A percentile compares a stretch with the other conserved stretches of the same genome.
Evolutionary conservation across 2,888 invertebrate genomes (phyloP).

Genomic region (Thymelicus sylvestris): DNA sequence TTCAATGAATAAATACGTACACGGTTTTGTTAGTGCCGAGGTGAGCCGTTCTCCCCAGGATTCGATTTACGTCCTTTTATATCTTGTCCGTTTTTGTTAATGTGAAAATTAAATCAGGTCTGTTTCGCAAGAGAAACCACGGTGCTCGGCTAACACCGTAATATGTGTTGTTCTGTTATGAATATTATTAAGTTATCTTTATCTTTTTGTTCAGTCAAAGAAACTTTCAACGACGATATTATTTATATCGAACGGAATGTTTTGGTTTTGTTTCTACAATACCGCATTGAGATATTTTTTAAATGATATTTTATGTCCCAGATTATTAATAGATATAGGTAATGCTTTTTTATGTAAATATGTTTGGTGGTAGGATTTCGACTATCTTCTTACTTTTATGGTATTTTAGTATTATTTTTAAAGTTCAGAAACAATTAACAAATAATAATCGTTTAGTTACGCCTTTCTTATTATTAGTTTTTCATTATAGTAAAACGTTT

Average conservation of each 20-base stretch:
- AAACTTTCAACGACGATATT: conserved; percentile 13
- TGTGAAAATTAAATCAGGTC: conserved; percentile 76
- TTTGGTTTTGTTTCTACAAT: not conserved
- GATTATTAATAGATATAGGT: too few relatives aligned
- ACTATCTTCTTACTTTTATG: too few relatives aligned
- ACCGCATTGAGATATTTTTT: conserved; percentile 1
- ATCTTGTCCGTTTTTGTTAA: conserved; percentile 80
- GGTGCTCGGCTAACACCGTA: conserved; percentile 25
- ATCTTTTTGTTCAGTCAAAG: conserved; percentile 20
- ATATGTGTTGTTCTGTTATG: conserved; percentile 36
- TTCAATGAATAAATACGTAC: conserved; percentile 70
- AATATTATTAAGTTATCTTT: conserved; percentile 25
- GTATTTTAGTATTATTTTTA: too few relatives aligned
- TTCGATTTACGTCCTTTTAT: conserved; percentile 76
- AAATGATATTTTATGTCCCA: not conserved
- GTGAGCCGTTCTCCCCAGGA: conserved; percentile 69
- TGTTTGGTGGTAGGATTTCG: too few relatives aligned
- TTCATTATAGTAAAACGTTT: too few relatives aligned
- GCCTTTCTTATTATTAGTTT: too few relatives aligned
- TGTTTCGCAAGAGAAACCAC: conserved; percentile 43
- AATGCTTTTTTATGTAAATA: too few relatives aligned
- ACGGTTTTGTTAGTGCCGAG: conserved; percentile 32
- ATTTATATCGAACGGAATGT: not conserved
- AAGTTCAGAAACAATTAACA: too few relatives aligned
- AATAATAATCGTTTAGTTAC: too few relatives aligned